Conservation (phyloP, 2,113 vertebrate genomes). For the Saguinus imperator region DNA sequence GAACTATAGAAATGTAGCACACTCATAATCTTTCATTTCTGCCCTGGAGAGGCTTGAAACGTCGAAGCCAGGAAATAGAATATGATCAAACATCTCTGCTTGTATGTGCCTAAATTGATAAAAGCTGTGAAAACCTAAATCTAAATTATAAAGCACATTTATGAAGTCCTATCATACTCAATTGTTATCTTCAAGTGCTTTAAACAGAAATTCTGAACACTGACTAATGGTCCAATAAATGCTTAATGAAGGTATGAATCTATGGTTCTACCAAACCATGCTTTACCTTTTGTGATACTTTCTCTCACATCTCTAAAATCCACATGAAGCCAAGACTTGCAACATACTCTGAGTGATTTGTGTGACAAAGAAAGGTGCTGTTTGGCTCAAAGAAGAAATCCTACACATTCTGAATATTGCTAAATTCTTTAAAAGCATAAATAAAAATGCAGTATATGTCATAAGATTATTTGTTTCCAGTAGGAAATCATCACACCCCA, state of each 20-base stretch:
- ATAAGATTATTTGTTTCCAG: not conserved
- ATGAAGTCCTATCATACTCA: conserved; percentile 35
- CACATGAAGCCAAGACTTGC: conserved; percentile 12
- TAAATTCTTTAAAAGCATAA: not conserved
- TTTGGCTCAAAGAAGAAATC: not conserved
- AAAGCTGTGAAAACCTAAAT: conserved; percentile 51
- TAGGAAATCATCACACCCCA: not conserved
- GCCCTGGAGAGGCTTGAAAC: conserved; percentile 51
- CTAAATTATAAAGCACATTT: conserved; percentile 62
- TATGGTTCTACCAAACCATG: not conserved
- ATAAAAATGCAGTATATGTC: not conserved
- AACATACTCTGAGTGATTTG: not conserved
- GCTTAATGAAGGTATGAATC: conserved; percentile 42
- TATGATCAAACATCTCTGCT: conserved; percentile 67
- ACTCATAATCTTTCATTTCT: conserved; percentile 74
- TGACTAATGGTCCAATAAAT: conserved; percentile 33
- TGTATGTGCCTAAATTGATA: conserved; percentile 65
- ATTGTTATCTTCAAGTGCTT: conserved; percentile 39
- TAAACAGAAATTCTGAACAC: conserved; percentile 47
- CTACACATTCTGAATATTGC: not conserved
- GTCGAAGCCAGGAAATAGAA: conserved; percentile 51
- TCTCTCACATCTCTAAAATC: conserved; percentile 28
- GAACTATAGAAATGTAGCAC: conserved; percentile 60
- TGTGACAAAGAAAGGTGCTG: not conserved
- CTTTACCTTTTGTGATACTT: conserved; percentile 36